Conservation (phyloP, 2,888 invertebrate genomes). For the Diarsia mendica region DNA sequence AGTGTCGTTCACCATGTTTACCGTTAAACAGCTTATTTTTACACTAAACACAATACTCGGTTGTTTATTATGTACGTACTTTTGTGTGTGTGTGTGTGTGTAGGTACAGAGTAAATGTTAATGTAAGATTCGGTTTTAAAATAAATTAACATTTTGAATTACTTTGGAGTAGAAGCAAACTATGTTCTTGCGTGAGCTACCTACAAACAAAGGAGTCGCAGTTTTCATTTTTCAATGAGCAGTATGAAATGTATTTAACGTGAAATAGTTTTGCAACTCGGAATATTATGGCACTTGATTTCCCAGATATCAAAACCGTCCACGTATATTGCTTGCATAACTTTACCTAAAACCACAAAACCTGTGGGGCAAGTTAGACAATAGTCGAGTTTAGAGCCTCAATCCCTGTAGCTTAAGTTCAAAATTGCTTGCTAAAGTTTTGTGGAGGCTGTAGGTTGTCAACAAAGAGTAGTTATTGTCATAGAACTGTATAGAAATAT, state of each 20-base stretch:
- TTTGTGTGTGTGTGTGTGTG: conserved; percentile 62
- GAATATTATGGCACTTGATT: conserved; percentile 37
- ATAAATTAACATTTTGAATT: conserved; percentile 50
- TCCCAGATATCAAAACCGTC: conserved; percentile 49
- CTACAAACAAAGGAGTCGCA: conserved; percentile 17
- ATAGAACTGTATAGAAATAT: conserved; percentile 70
- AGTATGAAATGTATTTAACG: conserved; percentile 3
- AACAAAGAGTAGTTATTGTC: conserved; percentile 75
- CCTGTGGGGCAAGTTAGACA: conserved; percentile 17
- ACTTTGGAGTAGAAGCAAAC: conserved; percentile 9
- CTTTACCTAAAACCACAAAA: conserved; percentile 57
- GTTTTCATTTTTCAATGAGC: background rate
- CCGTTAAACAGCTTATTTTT: conserved; percentile 76
- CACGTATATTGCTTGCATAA: conserved; percentile 52
- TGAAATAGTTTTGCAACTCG: conserved; percentile 45
- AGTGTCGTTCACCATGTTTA: conserved; percentile 68
- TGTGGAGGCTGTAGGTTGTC: conserved; percentile 55
- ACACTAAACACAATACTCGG: conserved; percentile 73
- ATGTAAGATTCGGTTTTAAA: conserved; percentile 63
- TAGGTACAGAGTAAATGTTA: conserved; percentile 66
- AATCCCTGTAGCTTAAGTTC: conserved; percentile 27
- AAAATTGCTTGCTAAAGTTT: conserved; percentile 34
- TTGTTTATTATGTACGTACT: conserved; percentile 64
- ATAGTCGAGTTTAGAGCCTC: conserved; percentile 7
- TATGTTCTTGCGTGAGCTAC: background rate